Evolutionary conservation across 1,140 invertebrate species (phyloP), one percentile per base, ranked within the genome.

Genomic region (Venustaconcha ellipsiformis): DNA sequence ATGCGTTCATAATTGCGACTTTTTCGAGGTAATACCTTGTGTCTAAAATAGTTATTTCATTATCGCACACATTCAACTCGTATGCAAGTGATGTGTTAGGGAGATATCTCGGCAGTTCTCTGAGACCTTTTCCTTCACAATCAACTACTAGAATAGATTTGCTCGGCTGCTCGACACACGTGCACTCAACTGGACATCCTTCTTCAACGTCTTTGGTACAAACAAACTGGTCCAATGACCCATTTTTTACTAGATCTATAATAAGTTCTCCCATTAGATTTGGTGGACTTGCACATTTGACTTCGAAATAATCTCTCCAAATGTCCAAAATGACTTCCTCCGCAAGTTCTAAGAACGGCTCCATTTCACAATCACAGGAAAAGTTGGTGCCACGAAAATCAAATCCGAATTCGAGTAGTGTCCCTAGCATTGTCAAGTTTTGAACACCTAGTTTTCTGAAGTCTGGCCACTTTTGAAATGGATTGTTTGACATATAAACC

Each of bases 331-430:
- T 59, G 62, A 76, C 48, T 15, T 66, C 57, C 37, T 23, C 18
- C 13, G 63, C 26, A 48, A 70, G 30, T 17, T 60, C 58, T 30
- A 76, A 37, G 67, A 76, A 66, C 37, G 67, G 59, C 20, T 71
- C 30, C 14, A 76, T 26, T 55, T 66, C n/a, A 65, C 74, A 76
- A 58, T 76, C 74, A 66, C 74, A 76, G 18, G 18, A 20, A 17
- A 76, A 18, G 23, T 59, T 48, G 14, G 26, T 67, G 1, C 63
- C 74, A 59, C 62, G 23, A 30, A 71, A 67, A 60, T 70, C 62
- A 71, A 76, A 76, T 55, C 68, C 68, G 66, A 69, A 70, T 4
- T 55, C 17, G 4, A 76, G 2, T 20, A 76, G 48, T 23, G 65
- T 55, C 58, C 74, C 74, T 12, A 76, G 68, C 62, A 71, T 48